Evolutionary conservation across 2,797 vertebrate genomes (phyloP), one percentile per base, ranked within the genome.

Genomic region (Ambastaia sidthimunki): DNA sequence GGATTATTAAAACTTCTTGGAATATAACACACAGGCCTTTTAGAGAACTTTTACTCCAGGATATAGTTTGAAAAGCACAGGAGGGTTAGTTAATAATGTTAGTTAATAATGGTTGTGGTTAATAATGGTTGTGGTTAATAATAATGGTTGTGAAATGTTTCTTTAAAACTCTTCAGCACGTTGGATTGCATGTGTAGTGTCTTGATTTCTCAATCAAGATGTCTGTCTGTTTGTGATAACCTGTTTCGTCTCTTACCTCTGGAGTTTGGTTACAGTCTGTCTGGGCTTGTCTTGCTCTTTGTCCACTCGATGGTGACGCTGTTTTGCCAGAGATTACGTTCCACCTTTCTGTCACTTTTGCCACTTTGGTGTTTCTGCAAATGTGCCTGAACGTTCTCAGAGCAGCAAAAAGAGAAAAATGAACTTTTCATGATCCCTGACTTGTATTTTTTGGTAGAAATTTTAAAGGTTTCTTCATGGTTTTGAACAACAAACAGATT

Each of bases 201-300:
- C 16, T 19, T 13, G 12, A 23, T n/a, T 13, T 11, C 6, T 31
- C 25, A 48, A 63, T 82, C 76, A 63, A 72, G 72, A 83, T 70
- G 34, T 79, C 72, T 70, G 23, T n/a, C 31, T 37, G 34, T 74
- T 31, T 50, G 12, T 52, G 69, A 74, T 52, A 50, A 65, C 52
- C 71, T 48, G 75, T 52, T 50, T 47, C 18, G 3, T 50, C 70
- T 81, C 37, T 19, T 54, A 72, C 21, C 47, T 31, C 71, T 50
- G 65, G 34, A n/a, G 31, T 60, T 67, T 48, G 23, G 28, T 28
- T 66, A 19, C 15, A 11, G n/a, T 63, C 50, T 19, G 80, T 78
- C 76, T 85, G 78, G 73, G 81, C 85, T 82, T 85, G 81, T 79
- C 80, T 82, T 84, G 83, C 67, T 78, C 79, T 63, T 19, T 47